Conservation (phyloP, 2,797 vertebrate genomes). For the Tiaroga cobitis region DNA sequence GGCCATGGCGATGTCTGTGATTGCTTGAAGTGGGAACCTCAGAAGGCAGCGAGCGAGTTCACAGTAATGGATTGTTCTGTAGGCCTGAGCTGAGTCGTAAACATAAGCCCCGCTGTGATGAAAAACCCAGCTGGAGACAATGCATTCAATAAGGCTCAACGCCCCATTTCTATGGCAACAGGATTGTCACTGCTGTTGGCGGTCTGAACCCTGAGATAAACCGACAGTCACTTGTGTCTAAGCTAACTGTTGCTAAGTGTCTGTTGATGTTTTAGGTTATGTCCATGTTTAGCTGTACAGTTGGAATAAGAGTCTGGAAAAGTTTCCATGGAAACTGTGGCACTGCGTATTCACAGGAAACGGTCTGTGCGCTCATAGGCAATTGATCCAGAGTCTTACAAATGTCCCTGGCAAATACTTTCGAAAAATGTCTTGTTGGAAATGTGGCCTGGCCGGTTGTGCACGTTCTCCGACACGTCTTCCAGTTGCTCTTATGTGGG, state of each 20-base stretch:
- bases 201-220: slow-evolving; percentile 36
- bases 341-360: background rate
- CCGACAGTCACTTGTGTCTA: slow-evolving; percentile 11
- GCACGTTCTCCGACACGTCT: background rate
- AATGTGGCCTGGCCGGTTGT: background rate
- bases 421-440: background rate
- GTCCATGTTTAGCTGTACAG: background rate
- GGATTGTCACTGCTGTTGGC: slow-evolving; percentile 9
- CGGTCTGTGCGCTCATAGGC: background rate
- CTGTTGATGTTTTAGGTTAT: slow-evolving; percentile 17
- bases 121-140: slow-evolving; percentile 51
- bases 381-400: background rate
- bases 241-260: slow-evolving; percentile 11
- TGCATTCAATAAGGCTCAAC: slow-evolving; percentile 41
- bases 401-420: slow-evolving; percentile 19
- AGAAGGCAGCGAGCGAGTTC: slow-evolving; percentile 10
- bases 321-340: slow-evolving; percentile 39
- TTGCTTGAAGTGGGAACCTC: slow-evolving; percentile 18
- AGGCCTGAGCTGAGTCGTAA: slow-evolving; percentile 49
- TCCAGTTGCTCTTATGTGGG: background rate
- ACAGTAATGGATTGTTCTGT: slow-evolving; percentile 54
- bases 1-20: background rate
- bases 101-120: slow-evolving; percentile 48
- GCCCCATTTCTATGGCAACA: slow-evolving; percentile 42
- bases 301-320: slow-evolving; percentile 21